Conservation (phyloP, 2,888 invertebrate genomes). For the Nemotelus pantherinus region DNA sequence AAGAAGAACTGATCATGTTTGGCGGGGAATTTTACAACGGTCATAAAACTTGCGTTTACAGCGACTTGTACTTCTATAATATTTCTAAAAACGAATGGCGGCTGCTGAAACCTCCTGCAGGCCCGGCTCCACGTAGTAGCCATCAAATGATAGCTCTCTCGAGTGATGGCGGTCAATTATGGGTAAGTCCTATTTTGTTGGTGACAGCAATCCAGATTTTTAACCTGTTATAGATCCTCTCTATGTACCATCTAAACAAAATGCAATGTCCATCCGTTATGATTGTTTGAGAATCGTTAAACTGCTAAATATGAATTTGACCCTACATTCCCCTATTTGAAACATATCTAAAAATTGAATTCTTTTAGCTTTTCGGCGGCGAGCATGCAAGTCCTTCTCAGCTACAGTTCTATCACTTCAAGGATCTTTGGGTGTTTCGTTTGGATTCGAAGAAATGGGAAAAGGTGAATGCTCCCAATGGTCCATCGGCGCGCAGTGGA, state of each 20-base stretch:
- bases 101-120: slow-evolving; percentile 80
- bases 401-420: slow-evolving; percentile 92
- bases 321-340: not conserved
- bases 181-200: slow-evolving; percentile 63
- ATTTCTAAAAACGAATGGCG: slow-evolving; percentile 83
- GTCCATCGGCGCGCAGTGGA: slow-evolving; percentile 86
- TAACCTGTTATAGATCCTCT: too few relatives aligned
- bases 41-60: slow-evolving; percentile 84
- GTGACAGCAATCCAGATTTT: not conserved
- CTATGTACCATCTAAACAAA: too few relatives aligned
- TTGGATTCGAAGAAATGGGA: slow-evolving; percentile 83
- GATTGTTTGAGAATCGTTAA: too few relatives aligned
- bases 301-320: too few relatives aligned
- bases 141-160: slow-evolving; percentile 86
- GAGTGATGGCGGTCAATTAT: slow-evolving; percentile 73
- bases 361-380: slow-evolving; percentile 78
- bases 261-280: too few relatives aligned
- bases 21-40: slow-evolving; percentile 94
- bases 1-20: slow-evolving; percentile 87
- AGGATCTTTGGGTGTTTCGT: slow-evolving; percentile 89
- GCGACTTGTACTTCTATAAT: slow-evolving; percentile 86
- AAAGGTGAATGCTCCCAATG: slow-evolving; percentile 77
- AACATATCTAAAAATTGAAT: slow-evolving; percentile 26
- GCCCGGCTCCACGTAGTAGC: slow-evolving; percentile 87
- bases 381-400: slow-evolving; percentile 92